Evolutionary conservation across 2,888 invertebrate species (phyloP).

Genomic region (Spicauda simplicius): DNA sequence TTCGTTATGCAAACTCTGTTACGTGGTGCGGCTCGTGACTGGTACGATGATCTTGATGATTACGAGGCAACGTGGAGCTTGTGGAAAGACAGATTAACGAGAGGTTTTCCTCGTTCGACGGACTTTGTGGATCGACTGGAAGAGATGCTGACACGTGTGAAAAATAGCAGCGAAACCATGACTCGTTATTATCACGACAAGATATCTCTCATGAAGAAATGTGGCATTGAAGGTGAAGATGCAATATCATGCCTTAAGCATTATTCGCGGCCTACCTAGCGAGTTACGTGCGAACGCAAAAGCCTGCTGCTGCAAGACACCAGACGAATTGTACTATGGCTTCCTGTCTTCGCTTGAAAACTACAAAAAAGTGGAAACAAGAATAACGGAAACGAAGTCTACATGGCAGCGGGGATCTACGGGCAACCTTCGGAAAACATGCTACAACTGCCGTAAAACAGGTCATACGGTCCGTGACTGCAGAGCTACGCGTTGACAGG

Average conservation of each 20-base stretch:
- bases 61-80: no score
- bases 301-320: not conserved
- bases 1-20: no score
- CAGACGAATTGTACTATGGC: not conserved
- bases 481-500: not conserved
- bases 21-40: not conserved
- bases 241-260: not conserved
- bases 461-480: not conserved
- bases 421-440: not conserved
- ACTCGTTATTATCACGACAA: not conserved
- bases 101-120: not conserved
- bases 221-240: not conserved
- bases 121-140: not conserved
- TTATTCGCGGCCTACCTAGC: not conserved
- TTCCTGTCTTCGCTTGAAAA: no score
- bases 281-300: constrained; percentile 1
- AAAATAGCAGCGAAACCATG: not conserved
- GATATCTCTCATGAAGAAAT: not conserved
- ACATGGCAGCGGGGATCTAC: not conserved
- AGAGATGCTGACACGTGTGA: not conserved
- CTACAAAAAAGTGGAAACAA: not conserved
- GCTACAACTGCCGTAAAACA: constrained; percentile 1
- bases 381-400: not conserved
- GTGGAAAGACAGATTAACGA: not conserved
- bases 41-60: no score